These are phyloP conservation scores for Pecten maximus DNA, from an alignment of 2,888 invertebrate genomes.

Conservation along the genomic window DNA sequence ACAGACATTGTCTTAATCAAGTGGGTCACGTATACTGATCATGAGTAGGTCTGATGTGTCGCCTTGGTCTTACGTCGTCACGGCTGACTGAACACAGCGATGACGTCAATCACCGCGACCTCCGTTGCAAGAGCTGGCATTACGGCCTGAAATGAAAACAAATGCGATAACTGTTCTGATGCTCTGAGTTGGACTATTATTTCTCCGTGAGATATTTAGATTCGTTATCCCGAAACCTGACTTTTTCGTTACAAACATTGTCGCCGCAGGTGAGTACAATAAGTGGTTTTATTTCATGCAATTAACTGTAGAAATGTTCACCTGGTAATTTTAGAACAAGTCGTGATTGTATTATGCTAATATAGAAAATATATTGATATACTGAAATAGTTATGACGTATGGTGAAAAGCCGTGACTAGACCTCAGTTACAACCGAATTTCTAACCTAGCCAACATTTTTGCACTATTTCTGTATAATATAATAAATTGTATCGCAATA, in stretches of 20 bases:
- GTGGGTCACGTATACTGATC: background rate
- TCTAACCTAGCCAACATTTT: background rate
- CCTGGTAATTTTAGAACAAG: background rate
- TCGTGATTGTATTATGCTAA: slow-evolving; percentile 19
- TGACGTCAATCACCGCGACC: background rate
- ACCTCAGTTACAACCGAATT: background rate
- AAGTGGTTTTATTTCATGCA: background rate
- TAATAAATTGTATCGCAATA: background rate
- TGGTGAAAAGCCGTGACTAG: background rate
- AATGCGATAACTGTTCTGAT: background rate
- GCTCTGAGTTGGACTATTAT: background rate
- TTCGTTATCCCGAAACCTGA: background rate
- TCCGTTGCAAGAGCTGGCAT: background rate
- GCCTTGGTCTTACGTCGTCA: background rate
- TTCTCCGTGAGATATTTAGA: background rate
- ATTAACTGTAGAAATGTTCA: background rate
- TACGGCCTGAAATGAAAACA: background rate
- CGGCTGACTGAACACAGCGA: background rate
- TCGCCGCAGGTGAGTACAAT: background rate
- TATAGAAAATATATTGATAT: background rate
- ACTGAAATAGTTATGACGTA: background rate
- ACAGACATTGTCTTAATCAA: background rate
- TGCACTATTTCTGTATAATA: background rate
- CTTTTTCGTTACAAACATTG: background rate
- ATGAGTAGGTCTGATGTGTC: background rate